These are phyloP conservation scores for Ranitomeya variabilis DNA, from an alignment of 2,113 vertebrate species.

Conservation along the genomic window DNA sequence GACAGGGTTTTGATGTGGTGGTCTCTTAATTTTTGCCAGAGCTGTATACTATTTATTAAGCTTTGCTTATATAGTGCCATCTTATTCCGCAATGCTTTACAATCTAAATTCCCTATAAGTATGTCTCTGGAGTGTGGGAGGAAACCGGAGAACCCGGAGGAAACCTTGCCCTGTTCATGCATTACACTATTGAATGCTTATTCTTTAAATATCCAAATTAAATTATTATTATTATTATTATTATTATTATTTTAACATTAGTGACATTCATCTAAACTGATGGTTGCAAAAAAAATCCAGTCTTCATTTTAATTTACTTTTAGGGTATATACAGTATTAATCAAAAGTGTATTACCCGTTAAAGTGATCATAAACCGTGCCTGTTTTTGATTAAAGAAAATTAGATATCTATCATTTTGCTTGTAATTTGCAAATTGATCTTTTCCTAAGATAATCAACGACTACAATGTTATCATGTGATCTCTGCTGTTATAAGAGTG, in stretches of 20 bases:
- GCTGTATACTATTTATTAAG: too few species aligned
- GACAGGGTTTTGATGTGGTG: too few species aligned
- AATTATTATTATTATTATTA: background rate
- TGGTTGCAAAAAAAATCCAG: conserved; percentile 1
- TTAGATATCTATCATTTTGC: conserved; percentile 49
- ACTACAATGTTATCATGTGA: conserved; percentile 9
- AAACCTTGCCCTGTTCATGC: too few species aligned
- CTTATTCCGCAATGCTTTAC: too few species aligned
- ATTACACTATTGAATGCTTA: background rate
- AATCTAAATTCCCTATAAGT: too few species aligned
- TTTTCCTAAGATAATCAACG: conserved; percentile 41
- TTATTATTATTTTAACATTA: background rate
- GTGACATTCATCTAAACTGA: conserved; percentile 19
- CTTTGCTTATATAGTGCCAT: too few species aligned
- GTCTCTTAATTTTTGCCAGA: too few species aligned
- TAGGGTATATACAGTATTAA: conserved; percentile 34
- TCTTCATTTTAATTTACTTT: conserved; percentile 40
- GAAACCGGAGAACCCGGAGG: too few species aligned
- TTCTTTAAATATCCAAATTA: background rate
- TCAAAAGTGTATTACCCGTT: conserved; percentile 50
- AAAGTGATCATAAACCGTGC: conserved; percentile 50
- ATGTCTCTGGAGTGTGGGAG: too few species aligned
- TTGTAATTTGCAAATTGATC: conserved; percentile 57
- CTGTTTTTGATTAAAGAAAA: conserved; percentile 53
- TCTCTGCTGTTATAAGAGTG: conserved; percentile 14